These are phyloP conservation scores for Heliconius hewitsoni DNA, from an alignment of 1,140 invertebrate genomes.

Conservation along the genomic window DNA sequence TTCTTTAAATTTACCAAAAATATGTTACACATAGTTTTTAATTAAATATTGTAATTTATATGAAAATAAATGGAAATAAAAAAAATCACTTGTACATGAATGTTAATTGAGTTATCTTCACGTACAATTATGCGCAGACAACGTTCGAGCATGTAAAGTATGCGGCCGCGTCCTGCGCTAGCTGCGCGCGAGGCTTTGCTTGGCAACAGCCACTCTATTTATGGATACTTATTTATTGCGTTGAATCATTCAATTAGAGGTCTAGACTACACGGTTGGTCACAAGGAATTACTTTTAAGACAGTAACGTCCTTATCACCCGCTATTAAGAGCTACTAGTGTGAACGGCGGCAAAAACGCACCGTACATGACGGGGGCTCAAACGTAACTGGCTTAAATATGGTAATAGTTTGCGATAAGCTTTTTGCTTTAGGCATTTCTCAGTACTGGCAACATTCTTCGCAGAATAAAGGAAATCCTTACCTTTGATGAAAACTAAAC, in stretches of 20 bases:
- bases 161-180: conserved; percentile 11
- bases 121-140: conserved; percentile 17
- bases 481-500: conserved; percentile 20
- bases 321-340: background rate
- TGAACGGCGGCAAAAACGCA: background rate
- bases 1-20: background rate
- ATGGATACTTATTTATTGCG: conserved; percentile 59
- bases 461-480: conserved; percentile 27
- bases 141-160: conserved; percentile 1
- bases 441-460: conserved; percentile 33
- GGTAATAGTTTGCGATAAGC: conserved; percentile 34
- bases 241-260: conserved; percentile 64
- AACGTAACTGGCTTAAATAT: conserved; percentile 33
- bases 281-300: conserved; percentile 20
- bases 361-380: conserved; percentile 7
- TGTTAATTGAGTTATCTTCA: conserved; percentile 23
- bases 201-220: conserved; percentile 62
- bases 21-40: background rate
- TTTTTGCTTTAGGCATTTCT: conserved; percentile 34
- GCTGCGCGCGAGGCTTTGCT: conserved; percentile 27
- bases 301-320: conserved; percentile 5
- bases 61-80: background rate
- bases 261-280: conserved; percentile 46
- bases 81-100: background rate
- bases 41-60: background rate